Conservation (phyloP, 2,113 vertebrate genomes). For the Cichladusa arquata region DNA sequence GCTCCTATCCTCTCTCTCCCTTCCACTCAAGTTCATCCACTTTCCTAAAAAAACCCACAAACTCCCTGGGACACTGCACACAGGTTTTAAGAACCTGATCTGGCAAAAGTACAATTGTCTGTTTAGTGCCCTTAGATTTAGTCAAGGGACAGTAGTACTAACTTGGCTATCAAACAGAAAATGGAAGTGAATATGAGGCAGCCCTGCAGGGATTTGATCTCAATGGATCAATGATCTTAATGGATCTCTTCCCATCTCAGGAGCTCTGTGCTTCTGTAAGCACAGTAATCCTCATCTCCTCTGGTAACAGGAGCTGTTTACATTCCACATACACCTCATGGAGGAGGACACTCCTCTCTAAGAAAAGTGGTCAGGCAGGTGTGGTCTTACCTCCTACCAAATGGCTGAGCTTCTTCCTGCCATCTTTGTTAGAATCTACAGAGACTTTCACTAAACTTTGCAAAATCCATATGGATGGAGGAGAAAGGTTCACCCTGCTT, state of each 20-base stretch:
- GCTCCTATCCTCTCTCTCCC: accelerated
- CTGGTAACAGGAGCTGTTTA: not conserved
- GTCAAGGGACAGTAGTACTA: not conserved
- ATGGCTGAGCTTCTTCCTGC: not conserved
- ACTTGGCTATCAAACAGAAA: not conserved
- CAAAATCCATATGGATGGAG: accelerated
- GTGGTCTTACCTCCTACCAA: not conserved
- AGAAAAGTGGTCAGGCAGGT: not conserved
- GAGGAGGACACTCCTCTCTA: not conserved
- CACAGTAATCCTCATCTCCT: not conserved
- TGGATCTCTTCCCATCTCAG: not conserved
- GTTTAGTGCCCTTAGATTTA: not conserved
- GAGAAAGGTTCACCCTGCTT: not conserved
- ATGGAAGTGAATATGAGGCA: not conserved
- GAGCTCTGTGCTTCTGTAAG: not conserved
- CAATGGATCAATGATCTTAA: not conserved
- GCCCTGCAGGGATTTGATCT: not conserved
- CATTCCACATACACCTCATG: accelerated
- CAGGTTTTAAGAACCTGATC: not conserved
- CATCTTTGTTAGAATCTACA: not conserved
- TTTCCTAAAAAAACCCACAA: not conserved
- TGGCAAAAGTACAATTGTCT: not conserved
- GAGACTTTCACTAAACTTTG: not conserved
- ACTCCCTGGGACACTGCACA: not conserved
- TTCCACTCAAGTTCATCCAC: accelerated